phyloP scores from a whole-genome alignment of 2,797 vertebrate genomes.

The Diglossa cyanea region DNA sequence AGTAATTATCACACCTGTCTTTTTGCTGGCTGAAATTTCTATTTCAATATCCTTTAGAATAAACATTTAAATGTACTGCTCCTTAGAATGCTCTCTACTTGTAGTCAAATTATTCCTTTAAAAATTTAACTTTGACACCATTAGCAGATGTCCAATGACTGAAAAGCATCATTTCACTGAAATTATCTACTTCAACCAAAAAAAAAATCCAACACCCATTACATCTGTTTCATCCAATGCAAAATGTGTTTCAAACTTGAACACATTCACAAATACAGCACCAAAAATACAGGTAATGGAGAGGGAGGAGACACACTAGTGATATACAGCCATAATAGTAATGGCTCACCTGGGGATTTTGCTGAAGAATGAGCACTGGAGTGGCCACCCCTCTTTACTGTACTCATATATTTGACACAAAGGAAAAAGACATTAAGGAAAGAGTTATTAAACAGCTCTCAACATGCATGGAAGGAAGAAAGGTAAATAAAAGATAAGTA shows the following conservation, averaged over 20 bases:
- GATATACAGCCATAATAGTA: conserved; percentile 62
- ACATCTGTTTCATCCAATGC: neutral
- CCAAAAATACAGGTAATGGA: conserved; percentile 29
- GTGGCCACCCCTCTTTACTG: conserved; percentile 87
- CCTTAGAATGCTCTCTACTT: neutral
- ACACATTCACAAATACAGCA: conserved; percentile 60
- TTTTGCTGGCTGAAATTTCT: neutral
- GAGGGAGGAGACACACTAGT: conserved; percentile 48
- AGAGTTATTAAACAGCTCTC: conserved; percentile 73
- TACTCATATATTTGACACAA: conserved; percentile 69
- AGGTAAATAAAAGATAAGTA: neutral
- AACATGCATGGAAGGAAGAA: conserved; percentile 24
- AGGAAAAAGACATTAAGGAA: conserved; percentile 76
- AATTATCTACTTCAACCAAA: neutral
- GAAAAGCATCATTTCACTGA: neutral
- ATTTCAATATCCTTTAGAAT: neutral
- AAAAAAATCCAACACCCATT: neutral
- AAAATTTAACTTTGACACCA: neutral
- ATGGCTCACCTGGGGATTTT: conserved; percentile 93
- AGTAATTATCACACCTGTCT: neutral
- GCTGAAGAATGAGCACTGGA: conserved; percentile 87
- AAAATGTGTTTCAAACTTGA: neutral
- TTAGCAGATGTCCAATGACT: neutral
- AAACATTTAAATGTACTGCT: neutral
- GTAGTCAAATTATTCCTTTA: neutral